A percentile compares a stretch with the other conserved stretches of the same genome.
phyloP scores from a whole-genome alignment of 2,888 invertebrate genomes.

The Schizotus pectinicornis region DNA sequence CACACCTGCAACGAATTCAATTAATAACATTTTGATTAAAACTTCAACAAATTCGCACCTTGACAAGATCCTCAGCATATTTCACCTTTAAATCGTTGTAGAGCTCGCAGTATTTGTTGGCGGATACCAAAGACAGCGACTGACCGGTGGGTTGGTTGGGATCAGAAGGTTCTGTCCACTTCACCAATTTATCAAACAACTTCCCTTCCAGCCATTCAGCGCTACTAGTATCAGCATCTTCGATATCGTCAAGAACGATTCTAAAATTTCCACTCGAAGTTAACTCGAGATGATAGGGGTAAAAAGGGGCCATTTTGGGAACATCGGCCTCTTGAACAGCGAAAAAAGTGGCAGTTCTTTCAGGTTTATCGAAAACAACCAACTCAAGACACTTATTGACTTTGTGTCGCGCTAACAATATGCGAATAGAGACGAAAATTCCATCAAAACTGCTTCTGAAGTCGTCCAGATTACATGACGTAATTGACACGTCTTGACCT shows the following conservation, averaged over 20 bases:
- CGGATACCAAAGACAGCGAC: conserved; percentile 71
- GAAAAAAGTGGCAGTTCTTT: conserved; percentile 58
- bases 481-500: conserved; percentile 44
- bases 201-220: conserved; percentile 64
- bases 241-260: conserved; percentile 54
- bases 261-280: conserved; percentile 49
- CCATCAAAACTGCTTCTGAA: conserved; percentile 38
- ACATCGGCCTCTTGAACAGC: conserved; percentile 57
- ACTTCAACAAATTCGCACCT: conserved; percentile 56
- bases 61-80: conserved; percentile 76
- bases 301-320: conserved; percentile 58
- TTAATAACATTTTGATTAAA: neutral
- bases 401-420: conserved; percentile 56
- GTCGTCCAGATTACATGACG: conserved; percentile 36
- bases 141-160: conserved; percentile 43
- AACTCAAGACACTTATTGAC: conserved; percentile 49
- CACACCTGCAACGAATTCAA: conserved; percentile 68
- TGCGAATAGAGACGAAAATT: conserved; percentile 55
- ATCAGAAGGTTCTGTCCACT: conserved; percentile 65
- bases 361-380: conserved; percentile 56
- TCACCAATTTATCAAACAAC: conserved; percentile 66
- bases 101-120: conserved; percentile 72
- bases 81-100: conserved; percentile 79
- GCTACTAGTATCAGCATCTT: conserved; percentile 55
- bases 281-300: conserved; percentile 58